phyloP scores from a whole-genome alignment of 2,888 invertebrate genomes.

The Thymelicus sylvestris region DNA sequence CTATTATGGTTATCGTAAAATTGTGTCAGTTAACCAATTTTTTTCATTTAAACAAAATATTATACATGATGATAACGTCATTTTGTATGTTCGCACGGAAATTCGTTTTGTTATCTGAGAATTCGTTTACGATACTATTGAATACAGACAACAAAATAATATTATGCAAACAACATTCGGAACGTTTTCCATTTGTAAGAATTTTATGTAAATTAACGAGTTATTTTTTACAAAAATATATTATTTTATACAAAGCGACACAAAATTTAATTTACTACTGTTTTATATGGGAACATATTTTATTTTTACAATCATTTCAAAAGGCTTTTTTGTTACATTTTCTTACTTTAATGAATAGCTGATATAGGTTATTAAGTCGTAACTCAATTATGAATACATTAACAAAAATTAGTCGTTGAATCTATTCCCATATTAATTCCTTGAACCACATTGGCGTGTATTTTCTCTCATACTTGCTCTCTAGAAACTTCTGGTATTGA shows the following conservation, averaged over 20 bases:
- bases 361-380: too few species aligned
- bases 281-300: too few species aligned
- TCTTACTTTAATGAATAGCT: too few species aligned
- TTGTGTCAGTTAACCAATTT: conserved; percentile 51
- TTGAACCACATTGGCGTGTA: conserved; percentile 1
- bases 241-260: too few species aligned
- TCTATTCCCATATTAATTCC: conserved; percentile 13
- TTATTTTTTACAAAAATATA: too few species aligned
- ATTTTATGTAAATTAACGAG: too few species aligned
- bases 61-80: not conserved
- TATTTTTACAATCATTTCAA: too few species aligned
- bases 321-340: too few species aligned
- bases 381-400: too few species aligned
- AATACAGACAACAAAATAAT: conserved; percentile 2
- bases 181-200: not conserved
- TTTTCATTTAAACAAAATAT: conserved; percentile 41
- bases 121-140: conserved; percentile 14
- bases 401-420: too few species aligned
- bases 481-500: conserved; percentile 19
- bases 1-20: conserved; percentile 56
- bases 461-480: conserved; percentile 10
- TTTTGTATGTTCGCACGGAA: conserved; percentile 15
- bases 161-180: not conserved
- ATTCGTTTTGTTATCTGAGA: conserved; percentile 20
- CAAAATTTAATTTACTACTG: too few species aligned